A percentile compares a stretch with the other conserved stretches of the same genome.
These are phyloP conservation scores for Platichthys stellatus DNA, from an alignment of 2,113 vertebrate genomes.

Conservation along the genomic window DNA sequence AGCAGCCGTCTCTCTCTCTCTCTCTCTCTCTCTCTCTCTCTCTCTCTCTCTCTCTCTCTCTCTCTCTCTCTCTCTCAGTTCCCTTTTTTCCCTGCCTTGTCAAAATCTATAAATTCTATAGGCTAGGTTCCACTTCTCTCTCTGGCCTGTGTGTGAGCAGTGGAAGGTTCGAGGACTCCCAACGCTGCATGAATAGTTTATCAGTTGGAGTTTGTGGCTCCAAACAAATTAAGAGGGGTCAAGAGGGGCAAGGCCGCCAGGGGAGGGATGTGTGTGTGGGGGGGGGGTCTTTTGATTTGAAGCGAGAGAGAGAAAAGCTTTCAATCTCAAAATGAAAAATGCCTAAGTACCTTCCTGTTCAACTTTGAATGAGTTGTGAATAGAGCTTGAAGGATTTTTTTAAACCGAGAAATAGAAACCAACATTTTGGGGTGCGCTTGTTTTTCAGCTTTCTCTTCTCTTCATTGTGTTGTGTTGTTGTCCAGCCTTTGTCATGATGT, in stretches of 20 bases:
- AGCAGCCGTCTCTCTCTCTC: neutral
- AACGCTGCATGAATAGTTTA: constrained; percentile 41
- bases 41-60: neutral
- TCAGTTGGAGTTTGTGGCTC: constrained; percentile 16
- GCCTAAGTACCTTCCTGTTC: neutral
- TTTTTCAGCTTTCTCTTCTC: too few relatives aligned
- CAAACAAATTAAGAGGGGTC: constrained; percentile 39
- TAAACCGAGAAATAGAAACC: too few relatives aligned
- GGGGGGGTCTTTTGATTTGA: neutral
- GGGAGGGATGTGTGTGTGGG: neutral
- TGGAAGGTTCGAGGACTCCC: constrained; percentile 8
- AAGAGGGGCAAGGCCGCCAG: constrained; percentile 10
- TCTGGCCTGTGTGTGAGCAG: constrained; percentile 26
- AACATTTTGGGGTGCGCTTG: neutral
- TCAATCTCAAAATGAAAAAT: neutral
- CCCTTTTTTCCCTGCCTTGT: constrained; percentile 10
- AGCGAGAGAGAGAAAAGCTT: neutral
- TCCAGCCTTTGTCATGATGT: too few relatives aligned
- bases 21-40: neutral
- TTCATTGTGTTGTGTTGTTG: too few relatives aligned
- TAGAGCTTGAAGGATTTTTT: too few relatives aligned
- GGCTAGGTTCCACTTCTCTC: neutral
- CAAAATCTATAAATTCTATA: neutral
- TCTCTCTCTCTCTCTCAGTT: neutral
- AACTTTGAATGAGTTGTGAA: neutral